Base-by-base conservation (phyloP, 1,140 invertebrate genomes). In the Euwallacea fornicatus region DNA sequence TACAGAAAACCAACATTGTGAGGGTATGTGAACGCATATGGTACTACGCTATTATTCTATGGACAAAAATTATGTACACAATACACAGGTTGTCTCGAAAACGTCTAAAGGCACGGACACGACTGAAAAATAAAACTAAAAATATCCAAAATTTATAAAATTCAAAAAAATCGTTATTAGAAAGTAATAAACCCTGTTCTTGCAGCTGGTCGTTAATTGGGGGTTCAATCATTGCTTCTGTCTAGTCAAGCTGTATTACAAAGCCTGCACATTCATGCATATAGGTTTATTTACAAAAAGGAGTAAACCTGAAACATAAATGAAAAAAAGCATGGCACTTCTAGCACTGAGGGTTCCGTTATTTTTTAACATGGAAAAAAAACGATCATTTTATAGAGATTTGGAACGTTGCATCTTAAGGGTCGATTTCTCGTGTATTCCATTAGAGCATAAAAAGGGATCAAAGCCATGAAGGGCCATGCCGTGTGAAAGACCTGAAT, bases 381-480 rank as follows among this genome's bases (percentile, higher is more conserved):
- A 33, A 33, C 21, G 21, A 33, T 33, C 21, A 33, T 44, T 41
- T 54, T 15, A 16, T n/a, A 46, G 80, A 69, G 77, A 80, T 80
- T 76, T 76, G 71, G 66, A 75, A 77, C 70, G 65, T 63, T 62
- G 44, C 55, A 44, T 67, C 46, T 56, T 8, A 41, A 44, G 64
- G 64, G 2, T 46, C 21, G n/a, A 64, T 50, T 50, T 50, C 46
- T 33, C 21, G 21, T 33, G 50, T 53, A n/a, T 53, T 53, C 6
- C 50, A 15, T n/a, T 15, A n/a, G 50, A 53, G 50, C 11, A 15
- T 15, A 15, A n/a, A 53, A 53, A 53, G 11, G 11, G 15, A 53
- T n/a, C 15, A 8, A 56, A 79, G 78, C 76, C 79, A 81, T 81
- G 80, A 80, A 81, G 78, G 73, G 80, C 80, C 80, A 81, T 81